Evolutionary conservation across 2,888 invertebrate genomes (phyloP).

Genomic region (Eupelmus urozonus): DNA sequence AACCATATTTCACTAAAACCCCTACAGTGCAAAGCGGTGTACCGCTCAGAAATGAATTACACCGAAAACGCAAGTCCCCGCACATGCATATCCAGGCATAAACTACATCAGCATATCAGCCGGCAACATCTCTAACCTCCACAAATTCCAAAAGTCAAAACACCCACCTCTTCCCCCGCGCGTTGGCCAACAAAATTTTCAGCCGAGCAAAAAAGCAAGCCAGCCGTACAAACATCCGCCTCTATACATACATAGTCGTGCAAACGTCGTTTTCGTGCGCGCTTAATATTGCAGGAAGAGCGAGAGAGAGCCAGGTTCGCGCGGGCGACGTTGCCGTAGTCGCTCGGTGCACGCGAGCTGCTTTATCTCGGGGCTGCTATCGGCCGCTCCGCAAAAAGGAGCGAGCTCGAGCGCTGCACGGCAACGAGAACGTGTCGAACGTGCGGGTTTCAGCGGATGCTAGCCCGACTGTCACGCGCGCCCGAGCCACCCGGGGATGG

Average conservation of each 20-base stretch:
- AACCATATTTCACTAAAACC: no score
- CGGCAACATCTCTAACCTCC: no score
- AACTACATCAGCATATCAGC: no score
- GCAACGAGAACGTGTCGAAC: background rate
- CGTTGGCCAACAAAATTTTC: no score
- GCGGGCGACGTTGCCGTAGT: background rate
- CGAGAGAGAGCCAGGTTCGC: background rate
- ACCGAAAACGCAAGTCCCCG: no score
- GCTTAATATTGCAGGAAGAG: conserved; percentile 52
- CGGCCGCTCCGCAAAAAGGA: background rate
- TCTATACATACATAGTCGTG: conserved; percentile 11
- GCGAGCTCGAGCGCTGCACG: background rate
- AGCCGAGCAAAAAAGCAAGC: no score
- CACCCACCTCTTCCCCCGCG: no score
- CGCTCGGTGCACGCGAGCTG: conserved; percentile 39
- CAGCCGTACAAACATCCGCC: no score
- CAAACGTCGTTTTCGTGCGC: conserved; percentile 47
- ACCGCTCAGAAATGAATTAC: no score
- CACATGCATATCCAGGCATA: no score
- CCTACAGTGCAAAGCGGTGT: no score
- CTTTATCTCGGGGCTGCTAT: conserved; percentile 50
- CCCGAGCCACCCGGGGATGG: background rate
- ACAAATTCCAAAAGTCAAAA: no score
- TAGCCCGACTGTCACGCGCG: conserved; percentile 14
- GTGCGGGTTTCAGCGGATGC: background rate